These are phyloP conservation scores for Heterodera schachtii DNA, from an alignment of 1,140 invertebrate genomes.

Conservation along the genomic window DNA sequence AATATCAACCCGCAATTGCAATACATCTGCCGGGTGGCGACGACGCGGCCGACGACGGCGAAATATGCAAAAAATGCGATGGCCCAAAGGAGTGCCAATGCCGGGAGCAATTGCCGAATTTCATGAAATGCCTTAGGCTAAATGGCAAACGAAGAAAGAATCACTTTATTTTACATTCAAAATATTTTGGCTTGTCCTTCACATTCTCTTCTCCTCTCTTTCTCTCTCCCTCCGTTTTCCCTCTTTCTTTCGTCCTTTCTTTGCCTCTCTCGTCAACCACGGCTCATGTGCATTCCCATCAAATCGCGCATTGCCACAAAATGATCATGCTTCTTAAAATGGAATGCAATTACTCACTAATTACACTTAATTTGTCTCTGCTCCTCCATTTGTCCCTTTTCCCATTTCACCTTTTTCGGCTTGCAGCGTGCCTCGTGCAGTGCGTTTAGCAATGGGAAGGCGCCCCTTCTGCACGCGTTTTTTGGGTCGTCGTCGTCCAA, in stretches of 20 bases:
- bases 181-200: background rate
- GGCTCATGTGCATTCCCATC: background rate
- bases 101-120: background rate
- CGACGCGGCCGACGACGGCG: background rate
- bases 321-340: background rate
- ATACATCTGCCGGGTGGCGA: background rate
- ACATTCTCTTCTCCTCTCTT: background rate
- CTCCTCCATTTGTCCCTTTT: no score
- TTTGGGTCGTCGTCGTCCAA: slow-evolving; percentile 23
- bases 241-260: background rate
- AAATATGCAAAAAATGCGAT: background rate
- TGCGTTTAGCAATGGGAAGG: slow-evolving; percentile 13
- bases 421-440: slow-evolving; percentile 16
- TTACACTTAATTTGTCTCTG: no score
- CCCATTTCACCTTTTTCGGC: background rate
- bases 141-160: background rate
- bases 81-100: background rate
- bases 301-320: background rate
- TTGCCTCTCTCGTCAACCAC: slow-evolving; percentile 13
- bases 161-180: background rate
- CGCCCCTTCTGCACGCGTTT: slow-evolving; percentile 17
- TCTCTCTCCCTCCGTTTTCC: background rate
- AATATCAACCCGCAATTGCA: no score
- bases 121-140: background rate
- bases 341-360: no score